These are phyloP conservation scores for Metacarcinus magister DNA, from an alignment of 2,888 invertebrate species.

Conservation along the genomic window DNA sequence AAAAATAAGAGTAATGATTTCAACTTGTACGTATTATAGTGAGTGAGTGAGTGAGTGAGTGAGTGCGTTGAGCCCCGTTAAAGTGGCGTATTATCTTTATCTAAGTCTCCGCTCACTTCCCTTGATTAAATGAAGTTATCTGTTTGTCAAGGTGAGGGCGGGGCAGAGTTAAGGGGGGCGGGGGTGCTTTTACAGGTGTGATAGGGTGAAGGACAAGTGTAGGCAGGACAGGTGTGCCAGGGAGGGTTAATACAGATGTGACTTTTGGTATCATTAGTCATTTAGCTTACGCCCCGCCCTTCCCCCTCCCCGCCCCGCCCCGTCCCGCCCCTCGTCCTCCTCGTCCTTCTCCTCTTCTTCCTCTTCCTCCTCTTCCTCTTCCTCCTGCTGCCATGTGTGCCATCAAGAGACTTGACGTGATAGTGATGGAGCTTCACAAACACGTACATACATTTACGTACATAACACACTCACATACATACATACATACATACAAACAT, in stretches of 20 bases:
- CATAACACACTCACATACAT: neutral
- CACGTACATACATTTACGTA: too few relatives aligned
- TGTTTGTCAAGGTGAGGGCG: neutral
- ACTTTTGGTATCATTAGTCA: neutral
- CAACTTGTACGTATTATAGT: neutral
- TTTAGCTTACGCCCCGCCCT: neutral
- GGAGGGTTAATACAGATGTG: neutral
- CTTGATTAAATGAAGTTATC: too few relatives aligned
- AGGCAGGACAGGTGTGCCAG: neutral
- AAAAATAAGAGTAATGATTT: neutral
- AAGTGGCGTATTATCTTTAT: neutral
- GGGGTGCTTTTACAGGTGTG: neutral
- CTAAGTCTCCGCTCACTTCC: too few relatives aligned
- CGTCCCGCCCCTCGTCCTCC: neutral
- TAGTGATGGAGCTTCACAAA: too few relatives aligned
- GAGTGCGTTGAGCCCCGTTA: neutral
- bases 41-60: too few relatives aligned
- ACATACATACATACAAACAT: neutral
- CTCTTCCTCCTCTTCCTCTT: neutral
- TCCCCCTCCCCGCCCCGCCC: neutral
- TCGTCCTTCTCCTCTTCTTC: neutral
- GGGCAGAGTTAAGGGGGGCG: neutral
- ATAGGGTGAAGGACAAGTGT: neutral
- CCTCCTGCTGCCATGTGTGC: neutral
- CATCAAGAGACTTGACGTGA: too few relatives aligned